phyloP scores from a whole-genome alignment of 2,113 vertebrate genomes.

The Muntiacus reevesi region DNA sequence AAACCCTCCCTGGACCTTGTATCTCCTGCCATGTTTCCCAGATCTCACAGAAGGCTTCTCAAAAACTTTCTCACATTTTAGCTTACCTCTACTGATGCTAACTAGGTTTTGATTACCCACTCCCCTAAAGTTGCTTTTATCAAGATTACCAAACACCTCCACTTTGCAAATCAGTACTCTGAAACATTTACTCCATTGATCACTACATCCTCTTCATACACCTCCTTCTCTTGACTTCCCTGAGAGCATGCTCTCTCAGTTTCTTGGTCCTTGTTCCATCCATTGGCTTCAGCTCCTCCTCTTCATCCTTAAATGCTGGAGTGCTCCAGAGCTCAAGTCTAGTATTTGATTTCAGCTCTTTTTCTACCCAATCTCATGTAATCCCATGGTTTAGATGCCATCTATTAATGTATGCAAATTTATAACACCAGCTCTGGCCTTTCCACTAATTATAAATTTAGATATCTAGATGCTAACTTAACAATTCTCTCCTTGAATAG shows the following conservation, averaged over 20 bases:
- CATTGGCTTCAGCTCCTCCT: not conserved
- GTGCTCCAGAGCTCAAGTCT: not conserved
- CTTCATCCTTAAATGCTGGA: not conserved
- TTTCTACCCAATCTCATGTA: not conserved
- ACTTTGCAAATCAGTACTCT: not conserved
- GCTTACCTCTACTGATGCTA: not conserved
- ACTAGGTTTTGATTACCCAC: not conserved
- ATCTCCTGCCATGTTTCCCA: too few relatives aligned
- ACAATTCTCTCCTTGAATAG: not conserved
- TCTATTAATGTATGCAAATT: not conserved
- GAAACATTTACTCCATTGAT: not conserved
- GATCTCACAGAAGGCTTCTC: not conserved
- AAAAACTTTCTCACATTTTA: not conserved
- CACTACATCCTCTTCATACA: not conserved
- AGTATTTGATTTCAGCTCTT: not conserved
- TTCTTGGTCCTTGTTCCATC: not conserved
- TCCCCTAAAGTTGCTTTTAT: not conserved
- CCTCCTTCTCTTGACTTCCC: not conserved
- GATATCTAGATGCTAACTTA: not conserved
- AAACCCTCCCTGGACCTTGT: not conserved
- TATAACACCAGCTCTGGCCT: not conserved
- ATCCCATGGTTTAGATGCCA: not conserved
- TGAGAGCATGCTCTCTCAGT: not conserved
- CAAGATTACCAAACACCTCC: not conserved
- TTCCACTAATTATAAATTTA: not conserved